Evolutionary conservation across 1,140 invertebrate species (phyloP), one percentile per base, ranked within the genome.

Genomic region (Delia radicum): DNA sequence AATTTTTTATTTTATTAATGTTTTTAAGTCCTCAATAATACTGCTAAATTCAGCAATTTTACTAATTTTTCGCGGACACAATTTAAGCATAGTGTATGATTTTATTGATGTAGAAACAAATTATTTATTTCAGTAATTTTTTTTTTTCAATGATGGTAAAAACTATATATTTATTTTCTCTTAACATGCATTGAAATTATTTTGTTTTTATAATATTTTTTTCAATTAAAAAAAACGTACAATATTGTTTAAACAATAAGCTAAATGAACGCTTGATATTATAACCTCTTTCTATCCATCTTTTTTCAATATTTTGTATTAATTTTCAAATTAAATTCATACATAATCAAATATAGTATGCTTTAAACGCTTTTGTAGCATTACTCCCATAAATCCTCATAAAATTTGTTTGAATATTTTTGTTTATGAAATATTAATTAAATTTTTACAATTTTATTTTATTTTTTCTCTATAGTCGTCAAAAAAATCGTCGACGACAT

Each of bases 401-500:
- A 33, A 18, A n/a, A 18, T 31, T 27, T 26, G n/a, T 74, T 73
- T 48, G 27, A 73, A 29, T 12, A 21, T 4, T 15, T 61, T 33
- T 21, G 3, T 33, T 33, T 21, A 33, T 3, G 12, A 18, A 21
- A 55, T n/a, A 55, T 8, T 10, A 5, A 21, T 55, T 48, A 27
- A 55, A 29, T 46, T 31, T 27, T 29, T 26, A 37, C 48, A 33
- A 48, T 55, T 73, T 21, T 62, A 13, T 46, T 67, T 55, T 42
- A 33, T 33, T 33, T 42, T 62, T 48, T 15, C 8, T 29, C 21
- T 48, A 18, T 65, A 77, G 83, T 84, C 80, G 76, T 87, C 88
- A 75, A 89, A 89, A n/a, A 84, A 87, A 87, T 75, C 87, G 88
- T 67, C 87, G 89, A 79, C 89, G 89, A 81, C 89, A 87, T 87